Percentiles rank a stretch among this genome's conserved stretches.
Evolutionary conservation across 2,888 invertebrate species (phyloP).

Genomic region (Lacanobia wlatinum): DNA sequence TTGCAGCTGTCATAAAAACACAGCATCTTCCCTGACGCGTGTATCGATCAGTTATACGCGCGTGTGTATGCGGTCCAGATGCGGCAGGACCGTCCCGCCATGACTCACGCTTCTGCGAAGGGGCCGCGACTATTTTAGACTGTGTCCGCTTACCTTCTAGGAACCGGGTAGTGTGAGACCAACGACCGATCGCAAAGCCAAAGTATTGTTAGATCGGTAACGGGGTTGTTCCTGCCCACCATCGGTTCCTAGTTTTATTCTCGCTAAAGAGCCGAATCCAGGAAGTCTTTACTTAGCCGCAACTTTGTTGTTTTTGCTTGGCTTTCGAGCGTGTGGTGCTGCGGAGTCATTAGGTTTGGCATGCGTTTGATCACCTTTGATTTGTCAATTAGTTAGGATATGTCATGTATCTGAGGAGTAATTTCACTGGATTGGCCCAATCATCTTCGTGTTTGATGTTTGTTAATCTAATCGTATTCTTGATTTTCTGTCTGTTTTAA

Average conservation of each 20-base stretch:
- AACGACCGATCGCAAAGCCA: conserved; percentile 88
- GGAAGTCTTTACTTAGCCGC: conserved; percentile 69
- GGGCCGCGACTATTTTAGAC: conserved; percentile 89
- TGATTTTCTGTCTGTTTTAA: background rate
- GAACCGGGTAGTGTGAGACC: conserved; percentile 87
- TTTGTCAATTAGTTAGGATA: conserved; percentile 19
- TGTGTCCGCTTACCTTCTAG: conserved; percentile 91
- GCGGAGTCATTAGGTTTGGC: conserved; percentile 29
- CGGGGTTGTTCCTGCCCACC: conserved; percentile 81
- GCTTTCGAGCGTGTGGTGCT: conserved; percentile 22
- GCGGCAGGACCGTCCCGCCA: conserved; percentile 84
- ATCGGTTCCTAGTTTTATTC: conserved; percentile 84
- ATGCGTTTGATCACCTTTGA: conserved; percentile 38
- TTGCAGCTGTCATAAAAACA: conserved; percentile 52
- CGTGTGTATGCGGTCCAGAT: conserved; percentile 83
- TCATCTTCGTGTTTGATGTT: background rate
- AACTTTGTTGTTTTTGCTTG: conserved; percentile 39
- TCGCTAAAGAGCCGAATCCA: conserved; percentile 75
- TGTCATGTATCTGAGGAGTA: background rate
- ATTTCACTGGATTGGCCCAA: background rate
- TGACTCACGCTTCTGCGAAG: conserved; percentile 89
- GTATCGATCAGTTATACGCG: conserved; percentile 63
- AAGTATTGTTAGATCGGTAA: conserved; percentile 89
- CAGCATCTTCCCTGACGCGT: conserved; percentile 54
- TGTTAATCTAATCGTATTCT: background rate